Evolutionary conservation across 1,140 invertebrate genomes (phyloP).

Genomic region (Metopolophium dirhodum): DNA sequence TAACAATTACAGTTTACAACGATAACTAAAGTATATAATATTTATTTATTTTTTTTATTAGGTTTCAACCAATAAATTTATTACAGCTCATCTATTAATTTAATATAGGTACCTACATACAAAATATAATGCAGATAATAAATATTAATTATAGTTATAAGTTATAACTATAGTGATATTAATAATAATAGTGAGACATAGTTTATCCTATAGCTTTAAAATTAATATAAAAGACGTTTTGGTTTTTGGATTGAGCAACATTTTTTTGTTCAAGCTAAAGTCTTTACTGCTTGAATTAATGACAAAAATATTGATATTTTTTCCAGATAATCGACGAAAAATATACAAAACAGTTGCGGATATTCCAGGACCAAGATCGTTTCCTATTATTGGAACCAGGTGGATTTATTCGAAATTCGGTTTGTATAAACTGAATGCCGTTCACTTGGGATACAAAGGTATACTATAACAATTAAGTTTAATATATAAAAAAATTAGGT

Average conservation of each 20-base stretch:
- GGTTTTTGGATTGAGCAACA: neutral
- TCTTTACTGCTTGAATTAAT: neutral
- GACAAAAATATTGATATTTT: neutral
- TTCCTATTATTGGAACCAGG: constrained; percentile 80
- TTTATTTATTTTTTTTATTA: too few species aligned
- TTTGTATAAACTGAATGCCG: constrained; percentile 74
- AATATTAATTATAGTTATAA: neutral
- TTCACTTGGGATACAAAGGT: constrained; percentile 83
- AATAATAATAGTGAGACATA: neutral
- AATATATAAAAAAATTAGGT: neutral
- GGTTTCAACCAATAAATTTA: too few species aligned
- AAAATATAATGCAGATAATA: neutral
- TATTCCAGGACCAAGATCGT: constrained; percentile 76
- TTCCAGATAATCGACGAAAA: constrained; percentile 9
- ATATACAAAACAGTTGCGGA: constrained; percentile 57
- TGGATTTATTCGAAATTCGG: constrained; percentile 77
- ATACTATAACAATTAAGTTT: constrained; percentile 59
- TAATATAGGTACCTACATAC: too few species aligned
- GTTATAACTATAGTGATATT: neutral
- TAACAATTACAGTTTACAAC: too few species aligned
- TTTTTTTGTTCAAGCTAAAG: neutral
- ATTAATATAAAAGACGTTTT: neutral
- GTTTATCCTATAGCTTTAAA: neutral
- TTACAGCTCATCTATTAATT: too few species aligned
- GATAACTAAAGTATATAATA: too few species aligned